Percentiles rank a stretch among this genome's conserved stretches.
These are phyloP conservation scores for Malurus cyaneus DNA, from an alignment of 2,113 vertebrate species.

Conservation along the genomic window DNA sequence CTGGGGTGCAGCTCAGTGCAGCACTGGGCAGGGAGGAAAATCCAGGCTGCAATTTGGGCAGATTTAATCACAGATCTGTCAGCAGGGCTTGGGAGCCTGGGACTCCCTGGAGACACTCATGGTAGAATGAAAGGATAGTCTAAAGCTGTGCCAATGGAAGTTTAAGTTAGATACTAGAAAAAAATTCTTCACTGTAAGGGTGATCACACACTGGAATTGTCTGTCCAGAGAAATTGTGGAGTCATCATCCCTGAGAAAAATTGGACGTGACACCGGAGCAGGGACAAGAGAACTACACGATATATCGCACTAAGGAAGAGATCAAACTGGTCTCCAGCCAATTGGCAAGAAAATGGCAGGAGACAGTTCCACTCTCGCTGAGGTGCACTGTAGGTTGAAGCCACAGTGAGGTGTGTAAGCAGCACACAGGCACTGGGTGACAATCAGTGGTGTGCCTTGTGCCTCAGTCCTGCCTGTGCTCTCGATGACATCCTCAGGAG, in stretches of 20 bases:
- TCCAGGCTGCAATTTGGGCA: neutral
- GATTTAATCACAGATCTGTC: neutral
- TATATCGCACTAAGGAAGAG: no score
- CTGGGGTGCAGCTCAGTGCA: neutral
- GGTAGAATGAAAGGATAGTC: no score
- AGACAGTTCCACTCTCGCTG: neutral
- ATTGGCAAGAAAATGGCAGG: no score
- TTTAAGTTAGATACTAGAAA: no score
- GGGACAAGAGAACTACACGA: no score
- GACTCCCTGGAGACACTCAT: neutral
- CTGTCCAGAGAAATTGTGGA: no score
- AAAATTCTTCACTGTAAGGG: no score
- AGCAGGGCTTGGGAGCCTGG: neutral
- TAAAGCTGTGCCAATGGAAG: no score
- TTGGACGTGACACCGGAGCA: no score
- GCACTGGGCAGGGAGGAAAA: neutral
- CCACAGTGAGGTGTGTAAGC: neutral
- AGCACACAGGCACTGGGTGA: fast-evolving
- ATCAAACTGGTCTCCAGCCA: no score
- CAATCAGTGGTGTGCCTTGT: neutral
- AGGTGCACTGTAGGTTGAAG: fast-evolving
- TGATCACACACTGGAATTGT: no score
- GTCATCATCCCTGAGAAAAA: no score
- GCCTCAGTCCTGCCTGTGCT: neutral
- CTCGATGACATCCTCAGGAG: fast-evolving